A percentile compares a stretch with the other conserved stretches of the same genome.
phyloP scores from a whole-genome alignment of 2,888 invertebrate species.

The Scaptomyza caliginosa region DNA sequence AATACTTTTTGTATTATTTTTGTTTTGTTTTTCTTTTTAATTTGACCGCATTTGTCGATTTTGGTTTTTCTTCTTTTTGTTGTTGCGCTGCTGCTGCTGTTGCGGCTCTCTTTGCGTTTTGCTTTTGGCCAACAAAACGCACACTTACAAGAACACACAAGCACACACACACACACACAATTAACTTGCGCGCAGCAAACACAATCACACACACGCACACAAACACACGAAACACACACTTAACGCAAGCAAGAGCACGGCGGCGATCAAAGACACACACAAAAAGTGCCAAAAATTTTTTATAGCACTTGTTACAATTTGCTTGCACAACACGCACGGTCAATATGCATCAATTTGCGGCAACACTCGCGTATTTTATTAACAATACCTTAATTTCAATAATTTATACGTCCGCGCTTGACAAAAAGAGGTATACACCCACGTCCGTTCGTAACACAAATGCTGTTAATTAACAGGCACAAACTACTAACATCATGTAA shows the following conservation, averaged over 20 bases:
- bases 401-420: constrained; percentile 55
- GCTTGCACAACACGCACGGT: constrained; percentile 35
- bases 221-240: constrained; percentile 28
- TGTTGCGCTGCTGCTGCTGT: constrained; percentile 40
- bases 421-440: constrained; percentile 61
- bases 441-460: constrained; percentile 65
- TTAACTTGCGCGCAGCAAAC: constrained; percentile 41
- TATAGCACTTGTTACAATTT: constrained; percentile 36
- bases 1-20: constrained; percentile 30
- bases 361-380: constrained; percentile 48
- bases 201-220: constrained; percentile 37
- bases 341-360: constrained; percentile 50
- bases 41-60: constrained; percentile 78
- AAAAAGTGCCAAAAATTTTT: constrained; percentile 42
- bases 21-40: constrained; percentile 72
- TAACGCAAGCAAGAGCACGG: constrained; percentile 43
- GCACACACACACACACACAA: constrained; percentile 49
- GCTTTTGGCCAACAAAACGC: constrained; percentile 69
- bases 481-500: constrained; percentile 39
- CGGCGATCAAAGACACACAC: constrained; percentile 37
- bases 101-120: constrained; percentile 68
- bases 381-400: constrained; percentile 36
- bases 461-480: constrained; percentile 47
- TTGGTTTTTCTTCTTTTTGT: constrained; percentile 68
- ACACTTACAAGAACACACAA: constrained; percentile 53